A percentile compares a stretch with the other conserved stretches of the same genome.
Evolutionary conservation across 1,140 invertebrate genomes (phyloP).

Genomic region (Camponotus vicinus): DNA sequence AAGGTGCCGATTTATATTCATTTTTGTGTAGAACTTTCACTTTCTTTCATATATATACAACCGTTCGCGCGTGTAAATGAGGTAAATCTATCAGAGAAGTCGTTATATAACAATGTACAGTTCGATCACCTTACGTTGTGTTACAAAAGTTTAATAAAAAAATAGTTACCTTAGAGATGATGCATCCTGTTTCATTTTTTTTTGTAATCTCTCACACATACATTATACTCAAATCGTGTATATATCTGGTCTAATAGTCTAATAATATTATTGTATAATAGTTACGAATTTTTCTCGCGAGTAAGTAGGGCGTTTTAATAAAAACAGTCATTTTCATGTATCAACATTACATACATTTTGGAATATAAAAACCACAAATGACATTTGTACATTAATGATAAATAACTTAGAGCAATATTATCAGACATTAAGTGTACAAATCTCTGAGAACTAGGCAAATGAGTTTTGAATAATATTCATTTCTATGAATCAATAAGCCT

Average conservation of each 20-base stretch:
- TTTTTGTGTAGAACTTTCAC: constrained; percentile 47
- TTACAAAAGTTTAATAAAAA: constrained; percentile 49
- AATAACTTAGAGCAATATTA: constrained; percentile 81
- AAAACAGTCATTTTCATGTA: constrained; percentile 54
- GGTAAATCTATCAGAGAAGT: constrained; percentile 11
- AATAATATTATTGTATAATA: constrained; percentile 23
- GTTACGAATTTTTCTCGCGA: not conserved
- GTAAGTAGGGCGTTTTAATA: constrained; percentile 48
- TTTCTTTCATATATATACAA: constrained; percentile 40
- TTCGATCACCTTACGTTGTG: constrained; percentile 22
- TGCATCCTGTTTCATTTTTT: not conserved
- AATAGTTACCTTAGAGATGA: constrained; percentile 1
- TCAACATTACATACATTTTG: constrained; percentile 64
- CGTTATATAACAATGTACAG: constrained; percentile 51
- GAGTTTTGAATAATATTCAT: constrained; percentile 50
- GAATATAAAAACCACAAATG: constrained; percentile 64
- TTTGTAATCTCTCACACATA: not conserved
- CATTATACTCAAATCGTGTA: constrained; percentile 25
- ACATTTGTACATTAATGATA: constrained; percentile 80
- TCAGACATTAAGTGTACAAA: constrained; percentile 71
- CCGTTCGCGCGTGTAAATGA: not conserved
- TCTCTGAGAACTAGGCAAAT: constrained; percentile 68
- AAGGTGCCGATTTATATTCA: constrained; percentile 29
- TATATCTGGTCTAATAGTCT: constrained; percentile 14
- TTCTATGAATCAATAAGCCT: constrained; percentile 4